Evolutionary conservation across 2,797 vertebrate species (phyloP), one percentile per base, ranked within the genome.

Genomic region (Argya squamiceps): DNA sequence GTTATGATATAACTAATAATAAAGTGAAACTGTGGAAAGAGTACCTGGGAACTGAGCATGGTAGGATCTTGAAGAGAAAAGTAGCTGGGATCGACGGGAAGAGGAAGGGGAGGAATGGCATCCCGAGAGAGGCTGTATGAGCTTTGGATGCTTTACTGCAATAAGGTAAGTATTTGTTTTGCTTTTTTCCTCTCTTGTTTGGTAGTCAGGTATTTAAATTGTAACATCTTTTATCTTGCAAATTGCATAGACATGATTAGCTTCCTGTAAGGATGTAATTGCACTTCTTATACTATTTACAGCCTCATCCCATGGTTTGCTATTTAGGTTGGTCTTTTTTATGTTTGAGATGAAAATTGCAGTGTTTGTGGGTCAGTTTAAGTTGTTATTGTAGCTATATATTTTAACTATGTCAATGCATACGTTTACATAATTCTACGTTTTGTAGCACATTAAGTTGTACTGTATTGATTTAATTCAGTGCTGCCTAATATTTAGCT

Each of bases 61-160:
- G 75, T 96, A 26, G 92, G 92, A 77, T 94, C 96, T 47, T 96
- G 84, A 94, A 65, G 50, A 26, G 56, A 55, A 30, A 65, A 95
- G 87, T 81, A 44, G 15, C 55, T 46, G 67, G 12, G 53, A 4
- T 65, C 22, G 44, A 53, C 19, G 18, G 81, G 23, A 93, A 79
- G 93, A 94, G 81, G 70, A 96, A 79, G 74, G 82, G 92, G 96
- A 97, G 95, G 95, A 96, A 99, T 99, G 99, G 99, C 99, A 96
- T 99, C 99, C 95, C 99, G 98, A 58, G 99, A 99, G 97, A 98
- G 99, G 96, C 98, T 99, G 64, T 99, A 99, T 94, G 99, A 99
- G 98, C 99, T 99, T 89, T 99, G 99, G 99, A 99, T 99, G 99
- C 98, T 99, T 79, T 99, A 99, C 97, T 99, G 99, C 98, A 99